phyloP scores from a whole-genome alignment of 37 sponge, comb jelly and placozoan genomes.

The Geodia barretti region DNA sequence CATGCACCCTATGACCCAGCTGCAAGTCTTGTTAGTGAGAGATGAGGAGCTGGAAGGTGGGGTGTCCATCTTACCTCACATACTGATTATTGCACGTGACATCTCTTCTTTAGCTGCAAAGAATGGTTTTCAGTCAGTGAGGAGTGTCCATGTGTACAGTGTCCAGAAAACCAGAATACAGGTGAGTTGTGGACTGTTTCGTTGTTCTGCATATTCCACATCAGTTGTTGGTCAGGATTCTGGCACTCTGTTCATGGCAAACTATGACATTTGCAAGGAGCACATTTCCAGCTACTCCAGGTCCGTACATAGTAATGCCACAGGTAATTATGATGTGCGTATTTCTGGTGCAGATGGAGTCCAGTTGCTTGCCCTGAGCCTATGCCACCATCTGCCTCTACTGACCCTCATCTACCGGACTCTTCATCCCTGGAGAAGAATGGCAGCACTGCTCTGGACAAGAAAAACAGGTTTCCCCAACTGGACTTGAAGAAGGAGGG shows the following conservation, averaged over 20 bases:
- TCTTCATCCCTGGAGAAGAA: background rate
- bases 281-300: conserved; percentile 20
- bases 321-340: background rate
- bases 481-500: background rate
- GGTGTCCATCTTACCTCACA: background rate
- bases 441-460: background rate
- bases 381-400: background rate
- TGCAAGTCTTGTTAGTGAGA: conserved; percentile 35
- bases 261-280: conserved; percentile 20
- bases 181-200: conserved; percentile 3
- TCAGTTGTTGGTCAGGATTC: conserved; percentile 34
- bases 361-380: conserved; percentile 35
- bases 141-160: conserved; percentile 59
- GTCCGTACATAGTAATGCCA: background rate
- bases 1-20: background rate
- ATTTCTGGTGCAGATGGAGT: conserved; percentile 24
- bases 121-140: conserved; percentile 17
- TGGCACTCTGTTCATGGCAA: conserved; percentile 15
- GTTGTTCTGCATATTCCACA: background rate
- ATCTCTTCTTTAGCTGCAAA: conserved; percentile 30
- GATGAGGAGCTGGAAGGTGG: conserved; percentile 60
- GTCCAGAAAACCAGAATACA: conserved; percentile 44
- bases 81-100: too few relatives aligned
- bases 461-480: background rate
- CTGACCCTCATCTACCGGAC: background rate